Conservation (phyloP, 2,797 vertebrate species). For the Anas flavirostris region DNA sequence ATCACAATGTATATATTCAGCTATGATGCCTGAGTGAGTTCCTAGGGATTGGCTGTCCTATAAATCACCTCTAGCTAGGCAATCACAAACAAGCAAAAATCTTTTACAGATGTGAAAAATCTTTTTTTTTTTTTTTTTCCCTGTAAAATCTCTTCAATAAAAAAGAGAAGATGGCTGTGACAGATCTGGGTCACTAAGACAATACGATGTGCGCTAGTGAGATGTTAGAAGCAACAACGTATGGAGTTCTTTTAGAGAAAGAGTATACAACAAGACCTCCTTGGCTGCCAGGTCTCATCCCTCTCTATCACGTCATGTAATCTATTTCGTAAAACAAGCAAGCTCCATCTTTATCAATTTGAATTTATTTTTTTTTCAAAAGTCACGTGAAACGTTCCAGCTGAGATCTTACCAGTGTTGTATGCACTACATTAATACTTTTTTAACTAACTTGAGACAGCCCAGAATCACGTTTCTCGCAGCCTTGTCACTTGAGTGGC, state of each 20-base stretch:
- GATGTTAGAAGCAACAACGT: not conserved
- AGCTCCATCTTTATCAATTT: not conserved
- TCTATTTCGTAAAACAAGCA: not conserved
- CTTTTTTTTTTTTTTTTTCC: not conserved
- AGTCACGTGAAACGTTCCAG: not conserved
- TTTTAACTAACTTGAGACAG: not conserved
- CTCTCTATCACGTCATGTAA: not conserved
- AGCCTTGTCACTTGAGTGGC: not conserved
- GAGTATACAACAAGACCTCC: not conserved
- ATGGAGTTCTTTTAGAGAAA: not conserved
- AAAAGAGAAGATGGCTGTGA: not conserved
- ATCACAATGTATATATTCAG: not conserved
- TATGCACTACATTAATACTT: not conserved
- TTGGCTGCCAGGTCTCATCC: not conserved
- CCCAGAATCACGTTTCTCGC: not conserved
- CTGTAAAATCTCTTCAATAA: not conserved
- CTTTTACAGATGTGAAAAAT: constrained; percentile 12
- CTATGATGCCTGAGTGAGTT: not conserved
- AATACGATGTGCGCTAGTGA: not conserved
- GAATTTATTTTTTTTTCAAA: not conserved
- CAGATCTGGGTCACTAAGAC: constrained; percentile 56
- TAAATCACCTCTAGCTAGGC: not conserved
- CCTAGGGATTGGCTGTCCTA: not conserved
- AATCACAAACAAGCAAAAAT: not conserved
- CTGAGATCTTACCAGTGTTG: not conserved